Evolutionary conservation across 2,113 vertebrate species (phyloP), one percentile per base, ranked within the genome.

Genomic region (Elanus axillaris): DNA sequence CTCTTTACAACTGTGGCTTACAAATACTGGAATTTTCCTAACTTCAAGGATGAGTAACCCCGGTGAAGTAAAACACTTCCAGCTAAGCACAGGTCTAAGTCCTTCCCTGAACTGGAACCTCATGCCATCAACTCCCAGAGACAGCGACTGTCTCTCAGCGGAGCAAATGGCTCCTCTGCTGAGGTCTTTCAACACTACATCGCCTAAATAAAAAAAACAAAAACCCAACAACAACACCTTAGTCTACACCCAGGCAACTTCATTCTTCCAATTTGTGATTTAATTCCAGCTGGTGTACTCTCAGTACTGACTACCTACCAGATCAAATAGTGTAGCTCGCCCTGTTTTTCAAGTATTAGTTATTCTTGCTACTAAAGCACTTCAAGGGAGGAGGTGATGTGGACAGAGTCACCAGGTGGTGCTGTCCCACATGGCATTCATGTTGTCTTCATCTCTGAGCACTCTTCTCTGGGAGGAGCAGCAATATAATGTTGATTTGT

Each of bases 361-460:
- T 76, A 72, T 9, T 76, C 18, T 45, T 53, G 18, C 25, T 48
- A 32, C 31, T n/a, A n/a, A 68, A 76, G 42, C 38, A 25, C 45
- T 50, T 58, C 40, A 64, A 40, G 47, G 71, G 59, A 89, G 31
- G 55, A 87, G 66, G 50, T 78, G 60, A 73, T 18, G 55, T 50
- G 91, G 78, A 50, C n/a, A 20, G 80, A 92, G 82, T 92, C 95
- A 93, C 71, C 88, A 86, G 68, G 75, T 90, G 81, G 90, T 90
- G 95, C 90, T 94, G 90, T 90, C 79, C 90, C 2, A 32, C 90
- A 82, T 17, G 76, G 52, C 86, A 91, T 74, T 76, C 42, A 58
- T 63, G 55, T 40, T 72, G 45, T 66, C 50, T 47, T 64, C 72
- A 42, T 21, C 38, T 67, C 52, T 43, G 40, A 59, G 59, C 32